These are phyloP conservation scores for Plagodis dolabraria DNA, from an alignment of 2,888 invertebrate genomes.

Conservation along the genomic window DNA sequence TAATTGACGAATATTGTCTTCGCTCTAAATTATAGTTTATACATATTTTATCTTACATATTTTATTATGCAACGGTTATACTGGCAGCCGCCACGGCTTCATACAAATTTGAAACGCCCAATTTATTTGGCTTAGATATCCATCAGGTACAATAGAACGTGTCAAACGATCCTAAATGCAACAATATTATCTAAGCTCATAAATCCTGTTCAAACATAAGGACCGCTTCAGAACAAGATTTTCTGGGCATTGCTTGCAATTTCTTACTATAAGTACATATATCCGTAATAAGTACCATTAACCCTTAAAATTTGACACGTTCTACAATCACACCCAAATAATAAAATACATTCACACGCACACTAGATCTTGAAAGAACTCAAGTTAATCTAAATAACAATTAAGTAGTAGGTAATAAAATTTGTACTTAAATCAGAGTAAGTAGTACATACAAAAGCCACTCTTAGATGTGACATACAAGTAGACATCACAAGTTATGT, in stretches of 20 bases:
- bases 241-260: slow-evolving; percentile 24
- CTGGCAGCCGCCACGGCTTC: slow-evolving; percentile 68
- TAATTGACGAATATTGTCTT: slow-evolving; percentile 80
- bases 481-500: slow-evolving; percentile 29
- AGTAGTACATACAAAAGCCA: slow-evolving; percentile 64
- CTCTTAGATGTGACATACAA: slow-evolving; percentile 47
- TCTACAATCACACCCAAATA: slow-evolving; percentile 63
- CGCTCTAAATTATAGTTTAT: slow-evolving; percentile 60
- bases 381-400: slow-evolving; percentile 80
- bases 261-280: slow-evolving; percentile 15
- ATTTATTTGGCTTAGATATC: slow-evolving; percentile 66
- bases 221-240: slow-evolving; percentile 25
- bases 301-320: slow-evolving; percentile 59
- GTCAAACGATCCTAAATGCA: slow-evolving; percentile 57
- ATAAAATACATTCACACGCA: slow-evolving; percentile 60
- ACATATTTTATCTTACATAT: slow-evolving; percentile 51
- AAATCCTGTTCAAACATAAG: slow-evolving; percentile 16
- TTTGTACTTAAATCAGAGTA: slow-evolving; percentile 84
- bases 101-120: slow-evolving; percentile 49
- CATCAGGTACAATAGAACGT: slow-evolving; percentile 73
- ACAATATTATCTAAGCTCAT: slow-evolving; percentile 17
- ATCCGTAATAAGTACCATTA: slow-evolving; percentile 25
- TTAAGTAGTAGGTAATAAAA: slow-evolving; percentile 66
- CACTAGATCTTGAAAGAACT: slow-evolving; percentile 62
- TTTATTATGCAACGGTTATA: slow-evolving; percentile 46